Base-by-base conservation (phyloP, 2,113 vertebrate genomes). In the Melanerpes formicivorus region DNA sequence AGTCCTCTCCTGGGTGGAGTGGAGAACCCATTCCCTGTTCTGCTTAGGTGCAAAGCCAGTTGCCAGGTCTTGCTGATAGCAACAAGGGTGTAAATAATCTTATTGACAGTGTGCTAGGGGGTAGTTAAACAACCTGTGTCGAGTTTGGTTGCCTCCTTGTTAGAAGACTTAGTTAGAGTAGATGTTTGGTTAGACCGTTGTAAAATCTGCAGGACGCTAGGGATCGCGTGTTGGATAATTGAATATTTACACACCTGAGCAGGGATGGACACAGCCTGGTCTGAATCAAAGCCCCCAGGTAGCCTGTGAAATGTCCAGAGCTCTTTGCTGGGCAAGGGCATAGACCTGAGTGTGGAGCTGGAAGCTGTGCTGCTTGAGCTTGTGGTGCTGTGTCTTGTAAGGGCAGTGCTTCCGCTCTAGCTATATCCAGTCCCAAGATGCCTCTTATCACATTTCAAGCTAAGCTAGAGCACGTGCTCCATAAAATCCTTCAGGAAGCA, bases 11-110 rank as follows among this genome's bases (percentile, higher is more conserved):
- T 14, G 58, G 64, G 25, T n/a, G 77, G 52, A 77, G 64, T 8
- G 32, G 22, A 60, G 64, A 82, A 85, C 25, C 42, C 37, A 6
- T 77, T 80, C 37, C 44, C 54, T 84, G 73, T 52, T 15, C 64
- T 73, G 67, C 10, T 69, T 66, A 59, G 67, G 42, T 67, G 18
- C 63, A 87, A 72, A 63, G 56, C 23, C 80, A 32, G 9, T 78
- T 91, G 42, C 18, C 6, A 1, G 42, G 22, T 80, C 37, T 73
- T 58, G 60, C 58, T 63, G 29, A 30, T 80, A 74, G 56, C 62
- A 71, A 71, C 52, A 58, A 58, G 27, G 26, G 25, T 60, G 58
- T 80, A 87, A 95, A 82, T 93, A 83, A 82, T 87, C 93, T 84
- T 91, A 90, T 69, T 80, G 69, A 78, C 23, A 90, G n/a, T 29